Evolutionary conservation across 2,113 vertebrate genomes (phyloP).

Genomic region (Leptosomus discolor): DNA sequence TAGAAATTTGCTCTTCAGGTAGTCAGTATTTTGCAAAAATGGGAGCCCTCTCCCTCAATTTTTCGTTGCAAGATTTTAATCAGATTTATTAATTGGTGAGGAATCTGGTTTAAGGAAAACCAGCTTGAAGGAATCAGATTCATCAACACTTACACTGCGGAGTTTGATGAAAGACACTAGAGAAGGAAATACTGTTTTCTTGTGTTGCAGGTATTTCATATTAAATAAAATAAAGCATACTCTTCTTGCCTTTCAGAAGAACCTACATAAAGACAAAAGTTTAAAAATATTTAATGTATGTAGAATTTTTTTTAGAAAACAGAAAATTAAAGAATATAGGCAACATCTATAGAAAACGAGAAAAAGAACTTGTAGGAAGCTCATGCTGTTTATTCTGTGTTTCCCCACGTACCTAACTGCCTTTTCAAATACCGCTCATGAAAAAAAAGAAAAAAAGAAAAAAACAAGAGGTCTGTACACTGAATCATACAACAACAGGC

Average conservation of each 20-base stretch:
- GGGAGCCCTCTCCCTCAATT: too few relatives aligned
- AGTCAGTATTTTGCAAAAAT: background rate
- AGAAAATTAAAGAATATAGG: background rate
- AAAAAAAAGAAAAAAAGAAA: background rate
- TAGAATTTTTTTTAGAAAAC: background rate
- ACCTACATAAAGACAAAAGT: background rate
- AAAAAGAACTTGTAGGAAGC: background rate
- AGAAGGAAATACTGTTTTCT: background rate
- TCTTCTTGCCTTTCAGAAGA: background rate
- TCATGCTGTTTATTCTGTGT: background rate
- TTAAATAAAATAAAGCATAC: background rate
- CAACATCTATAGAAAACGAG: background rate
- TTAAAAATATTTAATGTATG: background rate
- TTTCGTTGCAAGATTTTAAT: background rate
- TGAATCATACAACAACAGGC: background rate
- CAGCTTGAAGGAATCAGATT: background rate
- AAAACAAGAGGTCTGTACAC: background rate
- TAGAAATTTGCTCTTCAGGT: background rate
- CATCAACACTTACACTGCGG: background rate
- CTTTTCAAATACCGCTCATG: background rate
- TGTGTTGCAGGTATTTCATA: background rate
- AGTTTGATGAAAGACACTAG: background rate
- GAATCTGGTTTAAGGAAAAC: background rate
- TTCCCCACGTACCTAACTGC: background rate
- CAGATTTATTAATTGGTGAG: background rate